Evolutionary conservation across 2,113 vertebrate species (phyloP).

Genomic region (Tenrec ecaudatus): DNA sequence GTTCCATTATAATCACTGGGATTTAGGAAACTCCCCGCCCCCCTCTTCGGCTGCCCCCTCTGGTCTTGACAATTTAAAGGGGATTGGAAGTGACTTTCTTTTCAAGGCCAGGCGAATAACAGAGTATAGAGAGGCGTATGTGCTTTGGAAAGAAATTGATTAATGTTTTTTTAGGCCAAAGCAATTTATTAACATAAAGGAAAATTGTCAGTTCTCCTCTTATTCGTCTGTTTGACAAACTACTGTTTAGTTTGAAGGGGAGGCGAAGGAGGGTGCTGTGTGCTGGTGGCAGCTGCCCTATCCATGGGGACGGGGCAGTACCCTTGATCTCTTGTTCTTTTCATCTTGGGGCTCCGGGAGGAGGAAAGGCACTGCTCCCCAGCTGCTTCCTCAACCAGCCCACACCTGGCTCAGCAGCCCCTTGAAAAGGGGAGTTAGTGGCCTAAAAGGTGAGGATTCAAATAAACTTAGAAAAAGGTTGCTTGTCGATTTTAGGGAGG

Average conservation of each 20-base stretch:
- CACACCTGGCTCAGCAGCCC: not conserved
- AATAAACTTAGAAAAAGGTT: not conserved
- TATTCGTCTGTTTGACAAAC: constrained; percentile 69
- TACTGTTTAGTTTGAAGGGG: constrained; percentile 61
- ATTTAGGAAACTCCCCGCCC: constrained; percentile 34
- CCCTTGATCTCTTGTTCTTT: not conserved
- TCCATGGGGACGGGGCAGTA: not conserved
- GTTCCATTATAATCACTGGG: constrained; percentile 68
- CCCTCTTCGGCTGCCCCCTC: not conserved
- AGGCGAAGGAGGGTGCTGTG: constrained; percentile 14
- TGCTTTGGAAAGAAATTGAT: constrained; percentile 71
- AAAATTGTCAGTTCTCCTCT: constrained; percentile 71
- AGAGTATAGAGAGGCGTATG: constrained; percentile 58
- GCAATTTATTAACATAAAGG: constrained; percentile 78
- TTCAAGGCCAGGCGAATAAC: constrained; percentile 75
- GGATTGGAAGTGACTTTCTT: constrained; percentile 73
- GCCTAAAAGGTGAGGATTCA: not conserved
- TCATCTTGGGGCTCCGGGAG: not conserved
- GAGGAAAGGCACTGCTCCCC: not conserved
- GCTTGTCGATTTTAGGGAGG: not conserved
- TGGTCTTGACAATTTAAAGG: constrained; percentile 71
- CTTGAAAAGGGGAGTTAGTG: not conserved
- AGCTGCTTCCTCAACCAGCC: not conserved
- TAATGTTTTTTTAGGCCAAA: constrained; percentile 76
- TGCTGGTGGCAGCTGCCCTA: constrained; percentile 40